A percentile compares a stretch with the other conserved stretches of the same genome.
Evolutionary conservation across 2,888 invertebrate genomes (phyloP).

Genomic region (Leptinotarsa tumamoca): DNA sequence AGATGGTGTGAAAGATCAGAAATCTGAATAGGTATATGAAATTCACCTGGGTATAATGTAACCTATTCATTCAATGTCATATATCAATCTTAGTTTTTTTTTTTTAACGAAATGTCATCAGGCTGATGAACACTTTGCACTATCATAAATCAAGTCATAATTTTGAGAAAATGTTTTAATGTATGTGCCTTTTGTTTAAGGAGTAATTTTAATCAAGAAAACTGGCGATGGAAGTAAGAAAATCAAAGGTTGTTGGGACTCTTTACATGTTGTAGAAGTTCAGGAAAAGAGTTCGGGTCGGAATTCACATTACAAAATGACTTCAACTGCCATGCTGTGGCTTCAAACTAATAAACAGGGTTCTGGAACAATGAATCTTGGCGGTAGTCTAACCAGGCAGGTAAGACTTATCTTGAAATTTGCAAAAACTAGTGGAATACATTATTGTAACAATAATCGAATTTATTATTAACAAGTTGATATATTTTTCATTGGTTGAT

Average conservation of each 20-base stretch:
- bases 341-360: constrained; percentile 96
- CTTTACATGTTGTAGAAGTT: constrained; percentile 99
- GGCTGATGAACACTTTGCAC: too few species aligned
- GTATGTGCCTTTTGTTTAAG: constrained; percentile 66
- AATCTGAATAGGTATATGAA: too few species aligned
- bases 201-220: constrained; percentile 98
- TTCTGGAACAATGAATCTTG: constrained; percentile 98
- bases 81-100: too few species aligned
- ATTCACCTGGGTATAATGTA: too few species aligned
- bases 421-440: background rate
- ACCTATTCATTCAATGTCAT: too few species aligned
- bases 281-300: constrained; percentile 95
- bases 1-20: too few species aligned
- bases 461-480: too few species aligned
- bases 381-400: constrained; percentile 97
- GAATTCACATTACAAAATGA: constrained; percentile 97
- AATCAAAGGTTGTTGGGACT: constrained; percentile 99
- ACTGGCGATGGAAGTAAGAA: constrained; percentile 98
- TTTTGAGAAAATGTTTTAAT: too few species aligned
- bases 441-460: too few species aligned
- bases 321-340: constrained; percentile 99
- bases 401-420: constrained; percentile 64
- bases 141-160: too few species aligned
- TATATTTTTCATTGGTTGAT: background rate
- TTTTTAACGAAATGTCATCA: too few species aligned